Evolutionary conservation across 2,888 invertebrate species (phyloP), one percentile per base, ranked within the genome.

Genomic region (Barypeithes pellucidus): DNA sequence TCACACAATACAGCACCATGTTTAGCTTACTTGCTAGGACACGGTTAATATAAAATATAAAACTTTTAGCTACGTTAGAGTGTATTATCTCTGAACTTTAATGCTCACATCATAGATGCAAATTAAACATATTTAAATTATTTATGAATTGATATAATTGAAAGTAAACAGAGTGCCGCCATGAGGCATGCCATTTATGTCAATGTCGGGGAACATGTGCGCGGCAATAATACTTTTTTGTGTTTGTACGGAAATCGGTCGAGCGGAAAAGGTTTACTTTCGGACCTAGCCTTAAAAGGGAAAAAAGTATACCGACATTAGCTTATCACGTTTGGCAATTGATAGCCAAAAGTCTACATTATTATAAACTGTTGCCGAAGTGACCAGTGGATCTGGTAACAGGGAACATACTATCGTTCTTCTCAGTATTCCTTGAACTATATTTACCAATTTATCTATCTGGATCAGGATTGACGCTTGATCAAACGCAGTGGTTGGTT

Each of bases 131-230:
- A 47, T 63, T 63, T 22, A 33, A 47, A 63, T 63, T 63, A 36
- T n/a, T n/a, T n/a, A n/a, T n/a, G n/a, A 47, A 63, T 50, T 33
- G 50, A 29, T 63, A 29, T 18, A 43, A 43, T 61, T 61, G 61
- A 61, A 61, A 61, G 61, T 45, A 24, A 43, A 61, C 41, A 61
- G n/a, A n/a, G n/a, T 41, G 61, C 43, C 61, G 45, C 45, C 43
- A 29, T 54, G 9, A 52, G 52, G 24, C 22, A 60, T 16, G 29
- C 62, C 62, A 62, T 62, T 45, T 62, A 62, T 62, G 62, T 47
- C 62, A 62, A 62, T 62, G 62, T 33, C 63, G 50, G 12, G 2
- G 47, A 63, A 47, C 63, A 63, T 63, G 63, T 63, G 63, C 63
- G 29, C 24, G 45, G 22, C 41, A 43, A 16, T 45, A 20, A 43